These are phyloP conservation scores for Steinernema hermaphroditum DNA, from an alignment of 2,888 invertebrate species.

Conservation along the genomic window DNA sequence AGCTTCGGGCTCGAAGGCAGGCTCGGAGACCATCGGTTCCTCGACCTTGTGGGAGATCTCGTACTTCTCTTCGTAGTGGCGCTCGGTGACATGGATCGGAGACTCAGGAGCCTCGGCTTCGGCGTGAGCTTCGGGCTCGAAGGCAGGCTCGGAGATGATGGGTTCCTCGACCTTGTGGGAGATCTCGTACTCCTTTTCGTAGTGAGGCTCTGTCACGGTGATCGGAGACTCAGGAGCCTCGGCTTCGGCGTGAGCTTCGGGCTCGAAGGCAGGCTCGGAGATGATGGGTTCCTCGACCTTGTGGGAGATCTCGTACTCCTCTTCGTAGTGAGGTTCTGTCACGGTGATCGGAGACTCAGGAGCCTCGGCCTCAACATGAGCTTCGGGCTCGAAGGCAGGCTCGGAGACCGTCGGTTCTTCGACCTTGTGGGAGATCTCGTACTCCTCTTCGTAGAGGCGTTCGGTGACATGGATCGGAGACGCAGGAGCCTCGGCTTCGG, in stretches of 20 bases:
- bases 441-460: neutral
- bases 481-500: neutral
- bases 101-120: neutral
- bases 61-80: neutral
- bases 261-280: neutral
- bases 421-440: neutral
- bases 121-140: neutral
- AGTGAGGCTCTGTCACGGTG: neutral
- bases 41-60: neutral
- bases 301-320: neutral
- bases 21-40: neutral
- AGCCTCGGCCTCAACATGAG: neutral
- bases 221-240: neutral
- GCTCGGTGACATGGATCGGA: neutral
- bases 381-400: neutral
- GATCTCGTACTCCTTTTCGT: neutral
- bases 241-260: neutral
- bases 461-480: neutral
- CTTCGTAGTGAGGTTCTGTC: neutral
- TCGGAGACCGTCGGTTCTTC: neutral
- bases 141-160: neutral
- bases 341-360: neutral
- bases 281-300: neutral
- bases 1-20: neutral
- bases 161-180: neutral